phyloP scores from a whole-genome alignment of 2,113 vertebrate species.

The Microtus montanus region DNA sequence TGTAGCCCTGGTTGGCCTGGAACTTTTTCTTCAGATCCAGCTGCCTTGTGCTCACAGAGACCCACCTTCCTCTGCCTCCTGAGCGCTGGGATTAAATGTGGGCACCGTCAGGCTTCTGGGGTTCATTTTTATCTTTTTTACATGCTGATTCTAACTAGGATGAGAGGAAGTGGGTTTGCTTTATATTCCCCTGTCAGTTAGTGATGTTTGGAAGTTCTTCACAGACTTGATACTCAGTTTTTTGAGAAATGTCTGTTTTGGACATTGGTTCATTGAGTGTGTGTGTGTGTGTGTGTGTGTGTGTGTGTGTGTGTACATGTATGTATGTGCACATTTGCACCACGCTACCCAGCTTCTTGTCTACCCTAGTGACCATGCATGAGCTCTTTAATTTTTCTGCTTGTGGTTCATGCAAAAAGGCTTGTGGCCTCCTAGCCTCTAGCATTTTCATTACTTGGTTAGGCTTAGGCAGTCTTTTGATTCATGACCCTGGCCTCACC shows the following conservation, averaged over 20 bases:
- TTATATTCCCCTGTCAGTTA: neutral
- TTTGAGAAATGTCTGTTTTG: neutral
- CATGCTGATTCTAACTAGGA: neutral
- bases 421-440: neutral
- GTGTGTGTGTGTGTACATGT: neutral
- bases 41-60: neutral
- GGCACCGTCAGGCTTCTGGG: neutral
- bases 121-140: neutral
- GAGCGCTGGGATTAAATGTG: neutral
- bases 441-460: neutral
- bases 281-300: no score
- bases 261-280: neutral
- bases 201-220: neutral
- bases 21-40: neutral
- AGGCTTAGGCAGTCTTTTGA: neutral
- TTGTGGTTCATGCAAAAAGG: neutral
- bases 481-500: neutral
- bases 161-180: neutral
- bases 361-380: neutral
- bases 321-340: no score
- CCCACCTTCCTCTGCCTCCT: neutral
- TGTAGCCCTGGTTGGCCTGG: neutral
- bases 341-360: neutral
- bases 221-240: neutral
- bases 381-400: neutral